Conservation (phyloP, 92 coral and sea anemone species). For the Epizoanthus stellaris region DNA sequence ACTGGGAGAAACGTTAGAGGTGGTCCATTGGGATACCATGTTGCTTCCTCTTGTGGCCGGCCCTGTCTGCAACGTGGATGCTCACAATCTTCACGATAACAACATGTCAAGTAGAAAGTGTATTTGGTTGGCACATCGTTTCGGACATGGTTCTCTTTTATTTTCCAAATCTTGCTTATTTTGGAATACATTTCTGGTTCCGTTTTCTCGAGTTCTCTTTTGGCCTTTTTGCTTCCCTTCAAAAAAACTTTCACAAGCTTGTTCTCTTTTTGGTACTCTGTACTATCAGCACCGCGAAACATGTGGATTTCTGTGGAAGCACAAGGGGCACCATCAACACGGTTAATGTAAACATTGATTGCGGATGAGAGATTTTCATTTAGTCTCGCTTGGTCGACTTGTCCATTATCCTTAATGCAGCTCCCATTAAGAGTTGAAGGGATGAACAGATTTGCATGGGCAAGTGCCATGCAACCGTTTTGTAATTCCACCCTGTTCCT, state of each 20-base stretch:
- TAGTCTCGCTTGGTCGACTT: slow-evolving; percentile 52
- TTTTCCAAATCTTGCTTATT: slow-evolving; percentile 61
- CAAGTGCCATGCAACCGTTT: slow-evolving; percentile 44
- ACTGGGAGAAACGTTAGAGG: slow-evolving; percentile 37
- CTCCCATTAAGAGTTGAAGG: slow-evolving; percentile 71
- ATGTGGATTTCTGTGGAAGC: slow-evolving; percentile 60
- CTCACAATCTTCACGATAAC: slow-evolving; percentile 23
- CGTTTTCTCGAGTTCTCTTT: slow-evolving; percentile 42
- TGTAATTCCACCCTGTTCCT: slow-evolving; percentile 45
- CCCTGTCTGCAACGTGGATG: slow-evolving; percentile 5
- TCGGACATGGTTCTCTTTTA: slow-evolving; percentile 58
- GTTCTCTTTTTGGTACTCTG: slow-evolving; percentile 47
- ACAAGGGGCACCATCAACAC: slow-evolving; percentile 72
- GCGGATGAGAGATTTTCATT: slow-evolving; percentile 59
- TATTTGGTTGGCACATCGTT: slow-evolving; percentile 56
- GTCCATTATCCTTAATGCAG: slow-evolving; percentile 50
- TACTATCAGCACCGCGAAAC: slow-evolving; percentile 55
- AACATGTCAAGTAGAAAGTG: slow-evolving; percentile 50
- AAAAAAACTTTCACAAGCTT: slow-evolving; percentile 49
- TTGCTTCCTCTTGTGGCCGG: slow-evolving; percentile 33
- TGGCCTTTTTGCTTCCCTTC: slow-evolving; percentile 51
- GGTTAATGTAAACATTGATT: slow-evolving; percentile 62
- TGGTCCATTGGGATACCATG: slow-evolving; percentile 43
- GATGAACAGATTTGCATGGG: slow-evolving; percentile 48
- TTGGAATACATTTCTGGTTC: slow-evolving; percentile 46